Evolutionary conservation across 2,113 vertebrate species (phyloP).

Genomic region (Mesocricetus auratus): DNA sequence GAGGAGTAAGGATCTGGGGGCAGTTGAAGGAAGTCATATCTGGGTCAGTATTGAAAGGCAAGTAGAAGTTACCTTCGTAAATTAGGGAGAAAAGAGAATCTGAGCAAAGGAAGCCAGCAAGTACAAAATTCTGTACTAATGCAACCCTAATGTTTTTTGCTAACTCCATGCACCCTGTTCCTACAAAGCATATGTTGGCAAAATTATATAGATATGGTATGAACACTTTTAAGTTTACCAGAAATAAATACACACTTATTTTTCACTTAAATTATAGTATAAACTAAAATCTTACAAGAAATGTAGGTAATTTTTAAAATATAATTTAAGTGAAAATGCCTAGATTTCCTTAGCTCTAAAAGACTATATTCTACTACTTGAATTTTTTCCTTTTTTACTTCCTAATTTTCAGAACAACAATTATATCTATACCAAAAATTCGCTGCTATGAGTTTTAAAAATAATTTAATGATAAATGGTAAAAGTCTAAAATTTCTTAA

Average conservation of each 20-base stretch:
- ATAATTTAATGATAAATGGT: slow-evolving; percentile 33
- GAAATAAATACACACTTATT: background rate
- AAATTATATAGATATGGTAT: background rate
- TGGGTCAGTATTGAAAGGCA: background rate
- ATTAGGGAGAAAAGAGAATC: slow-evolving; percentile 18
- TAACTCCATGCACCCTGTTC: background rate
- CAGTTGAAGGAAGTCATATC: slow-evolving; percentile 10
- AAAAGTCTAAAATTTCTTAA: slow-evolving; percentile 60
- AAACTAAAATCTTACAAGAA: slow-evolving; percentile 47
- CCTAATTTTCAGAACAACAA: slow-evolving; percentile 63
- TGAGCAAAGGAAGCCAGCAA: slow-evolving; percentile 39
- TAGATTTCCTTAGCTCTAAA: slow-evolving; percentile 66
- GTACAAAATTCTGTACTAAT: background rate
- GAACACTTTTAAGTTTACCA: slow-evolving; percentile 41
- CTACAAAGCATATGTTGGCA: background rate
- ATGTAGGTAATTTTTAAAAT: background rate
- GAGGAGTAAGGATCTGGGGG: background rate
- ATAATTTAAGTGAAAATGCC: slow-evolving; percentile 48
- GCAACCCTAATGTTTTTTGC: background rate
- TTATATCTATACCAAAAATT: slow-evolving; percentile 20
- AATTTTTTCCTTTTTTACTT: slow-evolving; percentile 52
- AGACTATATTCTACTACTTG: slow-evolving; percentile 58
- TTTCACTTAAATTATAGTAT: slow-evolving; percentile 53
- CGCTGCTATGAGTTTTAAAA: slow-evolving; percentile 13
- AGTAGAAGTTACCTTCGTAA: background rate